Evolutionary conservation across 2,888 invertebrate species (phyloP).

Genomic region (Apotomis capreana): DNA sequence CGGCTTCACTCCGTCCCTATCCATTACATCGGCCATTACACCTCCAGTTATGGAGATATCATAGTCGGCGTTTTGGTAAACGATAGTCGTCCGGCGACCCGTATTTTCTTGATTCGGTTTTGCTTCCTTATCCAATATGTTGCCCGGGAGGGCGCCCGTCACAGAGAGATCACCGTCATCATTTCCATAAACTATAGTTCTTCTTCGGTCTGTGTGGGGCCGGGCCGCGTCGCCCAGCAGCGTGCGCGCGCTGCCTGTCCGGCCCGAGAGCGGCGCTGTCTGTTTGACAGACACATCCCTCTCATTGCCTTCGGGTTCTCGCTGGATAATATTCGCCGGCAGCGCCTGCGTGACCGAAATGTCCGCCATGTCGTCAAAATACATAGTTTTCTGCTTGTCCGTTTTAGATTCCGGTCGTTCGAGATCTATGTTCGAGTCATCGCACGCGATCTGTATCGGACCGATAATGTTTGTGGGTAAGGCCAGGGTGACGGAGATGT

Average conservation of each 20-base stretch:
- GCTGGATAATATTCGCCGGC: conserved; percentile 44
- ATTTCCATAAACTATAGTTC: conserved; percentile 42
- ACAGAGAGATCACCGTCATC: conserved; percentile 48
- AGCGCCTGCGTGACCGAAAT: conserved; percentile 47
- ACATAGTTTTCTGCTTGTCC: conserved; percentile 6
- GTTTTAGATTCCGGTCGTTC: not conserved
- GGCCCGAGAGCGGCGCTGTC: too few relatives aligned
- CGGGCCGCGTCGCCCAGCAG: not conserved
- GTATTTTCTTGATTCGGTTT: not conserved
- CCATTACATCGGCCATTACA: conserved; percentile 41
- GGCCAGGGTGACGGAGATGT: too few relatives aligned
- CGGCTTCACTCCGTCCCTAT: conserved; percentile 15
- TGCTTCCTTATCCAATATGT: not conserved
- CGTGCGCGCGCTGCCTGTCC: too few relatives aligned
- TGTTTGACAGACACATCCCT: too few relatives aligned
- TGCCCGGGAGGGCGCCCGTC: conserved; percentile 45
- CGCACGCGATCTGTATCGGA: not conserved
- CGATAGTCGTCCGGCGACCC: conserved; percentile 6
- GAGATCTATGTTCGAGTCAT: not conserved
- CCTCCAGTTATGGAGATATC: conserved; percentile 54
- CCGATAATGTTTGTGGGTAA: not conserved
- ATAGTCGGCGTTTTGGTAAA: conserved; percentile 37
- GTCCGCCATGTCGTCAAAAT: conserved; percentile 22
- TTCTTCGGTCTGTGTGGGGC: conserved; percentile 23
- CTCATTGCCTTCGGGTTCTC: conserved; percentile 12